Percentiles rank a stretch among this genome's conserved stretches.
phyloP scores from a whole-genome alignment of 2,797 vertebrate species.

The Lepus townsendii region DNA sequence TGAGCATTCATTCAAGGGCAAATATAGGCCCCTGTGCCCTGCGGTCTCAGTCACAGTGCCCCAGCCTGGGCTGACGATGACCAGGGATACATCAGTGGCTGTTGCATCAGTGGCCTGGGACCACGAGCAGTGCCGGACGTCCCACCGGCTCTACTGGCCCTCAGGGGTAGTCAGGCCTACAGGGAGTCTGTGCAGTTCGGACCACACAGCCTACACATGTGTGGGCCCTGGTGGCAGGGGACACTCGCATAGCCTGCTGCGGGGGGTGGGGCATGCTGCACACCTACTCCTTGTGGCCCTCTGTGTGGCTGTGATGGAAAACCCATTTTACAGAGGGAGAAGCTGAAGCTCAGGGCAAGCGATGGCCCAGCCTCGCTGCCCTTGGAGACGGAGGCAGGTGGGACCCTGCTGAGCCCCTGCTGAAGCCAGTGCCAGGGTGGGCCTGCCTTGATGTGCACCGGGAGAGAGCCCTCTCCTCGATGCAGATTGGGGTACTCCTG shows the following conservation, averaged over 20 bases:
- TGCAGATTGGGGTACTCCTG: neutral
- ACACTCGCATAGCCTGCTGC: neutral
- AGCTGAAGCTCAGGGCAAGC: neutral
- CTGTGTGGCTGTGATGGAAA: neutral
- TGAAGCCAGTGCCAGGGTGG: neutral
- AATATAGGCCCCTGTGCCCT: neutral
- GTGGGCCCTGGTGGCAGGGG: too few relatives aligned
- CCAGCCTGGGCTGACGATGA: neutral
- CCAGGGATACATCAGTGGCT: accelerated
- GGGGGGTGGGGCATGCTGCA: neutral
- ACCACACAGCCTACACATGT: neutral
- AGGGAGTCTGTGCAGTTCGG: neutral
- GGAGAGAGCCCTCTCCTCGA: neutral
- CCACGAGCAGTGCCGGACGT: neutral
- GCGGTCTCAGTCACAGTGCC: neutral
- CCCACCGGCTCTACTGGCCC: neutral
- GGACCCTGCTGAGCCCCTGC: neutral
- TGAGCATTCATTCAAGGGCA: neutral
- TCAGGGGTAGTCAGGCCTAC: neutral
- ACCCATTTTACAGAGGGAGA: neutral
- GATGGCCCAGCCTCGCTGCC: neutral
- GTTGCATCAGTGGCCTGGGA: too few relatives aligned
- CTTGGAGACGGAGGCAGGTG: neutral
- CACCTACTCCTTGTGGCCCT: neutral
- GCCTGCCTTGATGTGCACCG: neutral